Percentiles rank a stretch among this genome's conserved stretches.
Evolutionary conservation across 2,888 invertebrate species (phyloP).

Genomic region (Drosophila silvestris): DNA sequence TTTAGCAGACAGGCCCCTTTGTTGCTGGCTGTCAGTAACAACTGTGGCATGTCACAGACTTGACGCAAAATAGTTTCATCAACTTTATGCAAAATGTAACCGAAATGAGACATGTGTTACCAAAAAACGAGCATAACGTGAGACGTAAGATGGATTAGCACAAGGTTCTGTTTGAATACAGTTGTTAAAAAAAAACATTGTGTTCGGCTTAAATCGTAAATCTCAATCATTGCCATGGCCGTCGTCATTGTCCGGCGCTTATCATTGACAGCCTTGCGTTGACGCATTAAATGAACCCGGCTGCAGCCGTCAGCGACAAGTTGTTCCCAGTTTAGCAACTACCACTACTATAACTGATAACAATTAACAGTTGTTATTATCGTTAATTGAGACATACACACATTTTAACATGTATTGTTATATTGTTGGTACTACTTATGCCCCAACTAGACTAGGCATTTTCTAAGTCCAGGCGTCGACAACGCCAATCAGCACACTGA

Average conservation of each 20-base stretch:
- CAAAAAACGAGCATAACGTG: slow-evolving; percentile 15
- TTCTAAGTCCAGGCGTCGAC: slow-evolving; percentile 42
- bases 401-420: slow-evolving; percentile 36
- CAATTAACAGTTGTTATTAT: slow-evolving; percentile 70
- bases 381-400: slow-evolving; percentile 67
- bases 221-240: slow-evolving; percentile 39
- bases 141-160: slow-evolving; percentile 19
- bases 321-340: slow-evolving; percentile 41
- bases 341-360: slow-evolving; percentile 50
- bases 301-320: slow-evolving; percentile 36
- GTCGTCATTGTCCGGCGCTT: slow-evolving; percentile 37
- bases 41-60: slow-evolving; percentile 55
- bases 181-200: slow-evolving; percentile 3
- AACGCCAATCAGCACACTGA: slow-evolving; percentile 49
- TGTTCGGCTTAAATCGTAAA: slow-evolving; percentile 16
- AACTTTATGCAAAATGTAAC: slow-evolving; percentile 62
- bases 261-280: slow-evolving; percentile 51
- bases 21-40: slow-evolving; percentile 73
- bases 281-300: slow-evolving; percentile 61
- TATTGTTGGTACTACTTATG: slow-evolving; percentile 37
- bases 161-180: neutral
- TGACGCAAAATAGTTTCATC: slow-evolving; percentile 58
- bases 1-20: slow-evolving; percentile 61
- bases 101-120: slow-evolving; percentile 54
- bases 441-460: slow-evolving; percentile 43